phyloP scores from a whole-genome alignment of 2,797 vertebrate genomes.

The Enteromius trimaculatus region DNA sequence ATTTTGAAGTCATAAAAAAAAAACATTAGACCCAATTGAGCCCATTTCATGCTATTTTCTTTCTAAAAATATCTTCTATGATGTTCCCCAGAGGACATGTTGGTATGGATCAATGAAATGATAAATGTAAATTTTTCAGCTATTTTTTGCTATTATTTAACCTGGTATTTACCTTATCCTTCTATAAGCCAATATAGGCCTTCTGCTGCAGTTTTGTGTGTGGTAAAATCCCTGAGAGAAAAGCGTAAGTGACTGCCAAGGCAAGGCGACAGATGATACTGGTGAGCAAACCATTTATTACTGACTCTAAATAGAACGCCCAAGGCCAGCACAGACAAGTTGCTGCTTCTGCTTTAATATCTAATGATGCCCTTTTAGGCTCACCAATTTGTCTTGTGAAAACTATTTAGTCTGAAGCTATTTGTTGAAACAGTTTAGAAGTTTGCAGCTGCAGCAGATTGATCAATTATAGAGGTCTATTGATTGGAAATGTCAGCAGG shows the following conservation, averaged over 20 bases:
- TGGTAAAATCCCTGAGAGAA: slow-evolving; percentile 34
- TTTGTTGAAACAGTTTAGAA: slow-evolving; percentile 44
- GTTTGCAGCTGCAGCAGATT: slow-evolving; percentile 33
- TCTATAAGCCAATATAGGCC: neutral
- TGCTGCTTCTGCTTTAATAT: slow-evolving; percentile 51
- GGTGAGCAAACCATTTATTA: slow-evolving; percentile 54
- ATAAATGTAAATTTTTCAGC: neutral
- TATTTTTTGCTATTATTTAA: neutral
- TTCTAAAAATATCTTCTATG: neutral
- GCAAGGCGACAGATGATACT: slow-evolving; percentile 51
- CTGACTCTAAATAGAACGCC: slow-evolving; percentile 55
- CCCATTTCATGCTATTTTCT: neutral
- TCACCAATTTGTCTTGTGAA: slow-evolving; percentile 48
- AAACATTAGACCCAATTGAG: neutral
- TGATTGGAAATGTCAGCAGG: slow-evolving; percentile 50
- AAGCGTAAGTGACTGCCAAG: slow-evolving; percentile 47
- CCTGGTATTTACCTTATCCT: neutral
- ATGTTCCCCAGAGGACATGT: neutral
- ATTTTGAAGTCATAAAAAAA: neutral
- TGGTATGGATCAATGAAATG: neutral
- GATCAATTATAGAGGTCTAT: slow-evolving; percentile 42
- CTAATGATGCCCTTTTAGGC: slow-evolving; percentile 56
- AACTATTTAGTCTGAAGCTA: slow-evolving; percentile 50
- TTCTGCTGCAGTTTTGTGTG: slow-evolving; percentile 22
- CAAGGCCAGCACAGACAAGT: slow-evolving; percentile 48